Conservation (phyloP, 2,888 invertebrate species). For the Ichneumoninae sp. region DNA sequence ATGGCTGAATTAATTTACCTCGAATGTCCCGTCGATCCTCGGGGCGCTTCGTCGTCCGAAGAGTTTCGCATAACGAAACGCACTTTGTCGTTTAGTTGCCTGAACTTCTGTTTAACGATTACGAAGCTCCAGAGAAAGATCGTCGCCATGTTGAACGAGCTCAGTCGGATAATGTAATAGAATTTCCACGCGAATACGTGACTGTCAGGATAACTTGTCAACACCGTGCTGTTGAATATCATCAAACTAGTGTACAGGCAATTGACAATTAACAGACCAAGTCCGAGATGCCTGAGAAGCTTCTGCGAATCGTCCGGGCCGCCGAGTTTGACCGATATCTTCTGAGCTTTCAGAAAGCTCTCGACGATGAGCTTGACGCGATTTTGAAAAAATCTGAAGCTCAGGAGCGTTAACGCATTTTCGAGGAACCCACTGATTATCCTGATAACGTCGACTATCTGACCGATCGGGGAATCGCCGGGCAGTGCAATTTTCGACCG, state of each 20-base stretch:
- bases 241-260: background rate
- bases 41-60: background rate
- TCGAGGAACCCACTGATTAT: background rate
- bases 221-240: background rate
- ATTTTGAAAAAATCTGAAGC: conserved; percentile 5
- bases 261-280: background rate
- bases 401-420: background rate
- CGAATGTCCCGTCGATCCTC: background rate
- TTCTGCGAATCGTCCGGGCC: background rate
- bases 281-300: background rate
- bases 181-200: background rate
- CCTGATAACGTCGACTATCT: conserved; percentile 14
- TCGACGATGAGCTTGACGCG: conserved; percentile 6
- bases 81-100: conserved; percentile 25
- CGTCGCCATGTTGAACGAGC: background rate
- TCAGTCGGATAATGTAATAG: background rate
- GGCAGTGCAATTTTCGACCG: background rate
- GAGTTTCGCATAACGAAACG: conserved; percentile 7
- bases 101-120: conserved; percentile 22
- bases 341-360: conserved; percentile 13
- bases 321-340: background rate
- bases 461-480: conserved; percentile 23
- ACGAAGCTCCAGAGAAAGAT: conserved; percentile 17
- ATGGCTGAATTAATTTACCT: background rate
- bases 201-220: background rate